Percentiles rank a stretch among this genome's conserved stretches.
These are phyloP conservation scores for Parotocinclus haroldoi DNA, from an alignment of 2,797 vertebrate species.

Conservation along the genomic window DNA sequence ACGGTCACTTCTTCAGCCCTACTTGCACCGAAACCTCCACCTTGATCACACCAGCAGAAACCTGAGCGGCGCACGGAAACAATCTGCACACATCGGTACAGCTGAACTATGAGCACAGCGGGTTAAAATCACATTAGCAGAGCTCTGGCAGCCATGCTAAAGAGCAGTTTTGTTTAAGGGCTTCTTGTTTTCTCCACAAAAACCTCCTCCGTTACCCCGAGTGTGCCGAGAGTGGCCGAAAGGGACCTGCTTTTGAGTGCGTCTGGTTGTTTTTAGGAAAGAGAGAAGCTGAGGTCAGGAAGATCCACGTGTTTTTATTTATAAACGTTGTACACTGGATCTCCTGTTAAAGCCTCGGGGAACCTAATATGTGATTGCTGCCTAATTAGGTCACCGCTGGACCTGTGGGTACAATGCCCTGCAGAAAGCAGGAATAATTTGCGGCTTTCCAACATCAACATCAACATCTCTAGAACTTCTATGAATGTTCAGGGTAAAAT, in stretches of 20 bases:
- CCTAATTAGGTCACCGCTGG: no score
- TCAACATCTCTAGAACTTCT: no score
- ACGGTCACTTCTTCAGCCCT: no score
- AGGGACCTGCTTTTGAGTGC: conserved; percentile 48
- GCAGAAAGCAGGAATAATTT: no score
- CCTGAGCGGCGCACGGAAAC: conserved; percentile 66
- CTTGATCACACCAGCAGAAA: conserved; percentile 56
- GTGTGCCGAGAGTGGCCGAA: conserved; percentile 54
- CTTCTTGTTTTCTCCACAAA: conserved; percentile 29
- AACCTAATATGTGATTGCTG: not conserved
- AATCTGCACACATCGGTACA: conserved; percentile 66
- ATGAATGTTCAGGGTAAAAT: no score
- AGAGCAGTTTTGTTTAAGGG: conserved; percentile 54
- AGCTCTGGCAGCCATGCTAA: conserved; percentile 57
- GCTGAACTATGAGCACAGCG: conserved; percentile 56
- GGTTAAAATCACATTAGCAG: conserved; percentile 69
- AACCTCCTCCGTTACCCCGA: conserved; percentile 64
- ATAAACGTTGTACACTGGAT: conserved; percentile 57
- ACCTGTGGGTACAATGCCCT: no score
- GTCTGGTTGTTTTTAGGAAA: conserved; percentile 53
- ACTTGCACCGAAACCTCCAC: conserved; percentile 49
- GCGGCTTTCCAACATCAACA: no score
- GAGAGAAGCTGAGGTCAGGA: conserved; percentile 58
- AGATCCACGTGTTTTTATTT: conserved; percentile 48
- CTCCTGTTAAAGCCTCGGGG: conserved; percentile 54